Evolutionary conservation across 2,888 invertebrate genomes (phyloP), one percentile per base, ranked within the genome.

Genomic region (Leptinotarsa juncta): DNA sequence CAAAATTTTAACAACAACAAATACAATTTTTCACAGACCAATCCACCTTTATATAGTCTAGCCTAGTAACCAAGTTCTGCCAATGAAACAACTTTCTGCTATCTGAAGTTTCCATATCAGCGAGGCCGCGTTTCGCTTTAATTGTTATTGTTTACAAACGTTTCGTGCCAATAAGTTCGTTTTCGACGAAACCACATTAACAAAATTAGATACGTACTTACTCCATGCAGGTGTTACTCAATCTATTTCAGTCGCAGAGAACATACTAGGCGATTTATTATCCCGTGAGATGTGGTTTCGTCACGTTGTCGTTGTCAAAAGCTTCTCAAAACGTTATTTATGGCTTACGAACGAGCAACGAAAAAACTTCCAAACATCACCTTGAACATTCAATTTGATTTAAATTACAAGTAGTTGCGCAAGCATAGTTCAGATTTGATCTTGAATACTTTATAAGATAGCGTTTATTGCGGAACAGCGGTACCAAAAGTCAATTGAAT

Each of bases 101-200:
- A 72, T 75, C 75, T 70, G 60, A 53, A 70, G 70, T 75, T 75
- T 67, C 72, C 72, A 70, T 72, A 75, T 75, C 70, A 72, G 65
- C 70, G 26, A 67, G 75, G 72, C 75, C 65, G 65, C 66, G 32
- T 75, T 75, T 70, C 75, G 67, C 66, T 55, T 49, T 72, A 71
- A 69, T 20, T 20, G 67, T 23, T 51, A 67, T 67, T 51, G 67
- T 67, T 67, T 53, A 67, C 67, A 5, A n/a, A 32, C 53, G n/a
- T 53, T 67, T 50, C 51, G 67, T 67, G 67, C 67, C 42, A 42
- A 32, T 18, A 18, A 14, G 20, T n/a, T 4, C 23, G 18, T 62
- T 62, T 32, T 62, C 62, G 26, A 32, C 4, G 62, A 62, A 62
- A 32, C 62, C 7, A 16, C 18, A 7, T 15, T n/a, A 42, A 42